A percentile compares a stretch with the other conserved stretches of the same genome.
phyloP scores from a whole-genome alignment of 2,797 vertebrate genomes.

The Austrolebias charrua region DNA sequence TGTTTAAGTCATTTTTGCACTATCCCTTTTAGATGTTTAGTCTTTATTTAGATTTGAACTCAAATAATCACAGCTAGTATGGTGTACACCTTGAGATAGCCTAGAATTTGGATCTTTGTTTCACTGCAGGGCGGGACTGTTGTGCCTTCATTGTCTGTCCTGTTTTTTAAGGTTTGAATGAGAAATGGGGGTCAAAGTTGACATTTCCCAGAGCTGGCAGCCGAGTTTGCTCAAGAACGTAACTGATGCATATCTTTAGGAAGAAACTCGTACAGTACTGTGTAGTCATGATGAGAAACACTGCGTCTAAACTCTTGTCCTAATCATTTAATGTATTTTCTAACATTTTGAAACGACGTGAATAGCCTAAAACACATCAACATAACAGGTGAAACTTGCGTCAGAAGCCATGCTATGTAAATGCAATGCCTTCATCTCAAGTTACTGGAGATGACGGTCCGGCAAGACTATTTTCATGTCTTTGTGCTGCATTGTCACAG shows the following conservation, averaged over 20 bases:
- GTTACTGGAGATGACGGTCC: background rate
- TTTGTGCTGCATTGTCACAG: background rate
- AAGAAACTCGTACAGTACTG: background rate
- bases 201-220: background rate
- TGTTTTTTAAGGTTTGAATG: conserved; percentile 5
- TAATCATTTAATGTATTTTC: background rate
- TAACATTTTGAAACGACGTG: background rate
- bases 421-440: background rate
- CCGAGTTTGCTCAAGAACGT: too few relatives aligned
- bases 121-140: background rate
- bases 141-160: conserved; percentile 6
- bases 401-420: background rate
- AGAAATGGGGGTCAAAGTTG: background rate
- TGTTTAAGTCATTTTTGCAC: background rate
- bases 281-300: background rate
- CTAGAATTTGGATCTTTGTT: background rate
- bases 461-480: background rate
- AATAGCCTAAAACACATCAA: background rate
- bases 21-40: conserved; percentile 3
- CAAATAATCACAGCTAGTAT: conserved; percentile 11
- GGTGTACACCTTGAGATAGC: background rate
- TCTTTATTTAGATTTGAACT: conserved; percentile 16
- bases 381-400: background rate
- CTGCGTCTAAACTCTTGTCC: background rate
- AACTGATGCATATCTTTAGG: background rate